A percentile compares a stretch with the other conserved stretches of the same genome.
These are phyloP conservation scores for Linepithema humile DNA, from an alignment of 1,140 invertebrate genomes.

Conservation along the genomic window DNA sequence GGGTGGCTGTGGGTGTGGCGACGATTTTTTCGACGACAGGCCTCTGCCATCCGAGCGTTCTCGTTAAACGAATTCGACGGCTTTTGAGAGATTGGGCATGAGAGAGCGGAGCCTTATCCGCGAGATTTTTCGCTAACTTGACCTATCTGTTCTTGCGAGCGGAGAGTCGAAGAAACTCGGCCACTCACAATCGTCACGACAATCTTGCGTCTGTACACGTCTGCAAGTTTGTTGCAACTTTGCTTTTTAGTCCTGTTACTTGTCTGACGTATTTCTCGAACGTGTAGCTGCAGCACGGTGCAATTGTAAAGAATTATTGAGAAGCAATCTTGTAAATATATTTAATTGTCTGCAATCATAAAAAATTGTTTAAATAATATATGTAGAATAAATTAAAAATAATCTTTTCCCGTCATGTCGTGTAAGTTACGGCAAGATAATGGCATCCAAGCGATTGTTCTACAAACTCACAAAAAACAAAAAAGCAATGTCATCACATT, in stretches of 20 bases:
- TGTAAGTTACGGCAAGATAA: neutral
- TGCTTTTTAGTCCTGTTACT: neutral
- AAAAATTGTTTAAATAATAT: constrained; percentile 5
- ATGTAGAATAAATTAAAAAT: constrained; percentile 15
- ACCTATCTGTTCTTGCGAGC: constrained; percentile 25
- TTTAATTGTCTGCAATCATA: neutral
- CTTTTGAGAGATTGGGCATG: constrained; percentile 72
- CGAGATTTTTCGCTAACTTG: constrained; percentile 68
- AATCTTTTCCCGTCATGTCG: neutral
- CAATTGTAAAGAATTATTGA: neutral
- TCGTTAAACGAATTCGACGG: constrained; percentile 74
- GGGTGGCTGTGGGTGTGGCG: constrained; percentile 69
- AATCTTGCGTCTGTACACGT: neutral
- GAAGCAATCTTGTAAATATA: neutral
- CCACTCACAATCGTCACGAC: neutral
- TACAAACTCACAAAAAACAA: neutral
- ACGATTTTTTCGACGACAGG: constrained; percentile 74
- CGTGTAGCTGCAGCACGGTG: neutral
- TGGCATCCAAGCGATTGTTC: constrained; percentile 9
- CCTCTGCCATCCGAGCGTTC: constrained; percentile 68
- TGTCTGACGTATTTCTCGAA: neutral
- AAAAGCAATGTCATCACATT: neutral
- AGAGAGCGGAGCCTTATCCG: constrained; percentile 52
- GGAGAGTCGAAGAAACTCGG: neutral
- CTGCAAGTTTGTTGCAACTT: neutral